Evolutionary conservation across 2,113 vertebrate species (phyloP), one percentile per base, ranked within the genome.

Genomic region (Ivindomyrus marchei): DNA sequence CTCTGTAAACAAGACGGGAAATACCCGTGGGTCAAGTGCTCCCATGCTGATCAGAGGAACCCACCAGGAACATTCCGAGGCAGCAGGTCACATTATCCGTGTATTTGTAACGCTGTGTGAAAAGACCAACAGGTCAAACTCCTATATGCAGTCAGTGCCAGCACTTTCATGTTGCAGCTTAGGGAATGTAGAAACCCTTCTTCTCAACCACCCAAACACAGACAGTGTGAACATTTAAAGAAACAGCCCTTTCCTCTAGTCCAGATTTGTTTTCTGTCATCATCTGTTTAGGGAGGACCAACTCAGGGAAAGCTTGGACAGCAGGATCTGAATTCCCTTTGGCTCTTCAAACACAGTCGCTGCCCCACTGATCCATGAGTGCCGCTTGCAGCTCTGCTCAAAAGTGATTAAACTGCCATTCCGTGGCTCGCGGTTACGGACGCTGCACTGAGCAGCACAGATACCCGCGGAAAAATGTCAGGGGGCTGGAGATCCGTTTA

Each of bases 351-450:
- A 80, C 74, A 42, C 3, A 80, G 74, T 52, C n/a, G 13, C 85
- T 24, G 80, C 87, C 91, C 21, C 66, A 24, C 53, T 90, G 27
- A 90, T 92, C 36, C 89, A 50, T 24, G 88, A 39, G 15, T 89
- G 89, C 90, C 46, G 0, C 49, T 94, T 50, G 85, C 84, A 88
- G 80, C 90, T 90, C 0, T 1, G 89, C 21, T 74, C 90, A 91
- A 91, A 80, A 42, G 74, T 88, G 89, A 92, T 91, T 92, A 93
- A 93, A 88, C 52, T 93, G 91, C 92, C 92, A 92, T 90, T 31
- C 88, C 91, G 6, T 74, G 91, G 31, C 89, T 90, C 24, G 1
- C 89, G 50, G 89, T 90, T 92, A 92, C 89, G 92, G 93, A 93
- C 85, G 91, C 52, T 92, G 50, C 47, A 91, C 91, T 91, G 91